phyloP scores from a whole-genome alignment of 2,888 invertebrate species.

The Geophilus truncorum region DNA sequence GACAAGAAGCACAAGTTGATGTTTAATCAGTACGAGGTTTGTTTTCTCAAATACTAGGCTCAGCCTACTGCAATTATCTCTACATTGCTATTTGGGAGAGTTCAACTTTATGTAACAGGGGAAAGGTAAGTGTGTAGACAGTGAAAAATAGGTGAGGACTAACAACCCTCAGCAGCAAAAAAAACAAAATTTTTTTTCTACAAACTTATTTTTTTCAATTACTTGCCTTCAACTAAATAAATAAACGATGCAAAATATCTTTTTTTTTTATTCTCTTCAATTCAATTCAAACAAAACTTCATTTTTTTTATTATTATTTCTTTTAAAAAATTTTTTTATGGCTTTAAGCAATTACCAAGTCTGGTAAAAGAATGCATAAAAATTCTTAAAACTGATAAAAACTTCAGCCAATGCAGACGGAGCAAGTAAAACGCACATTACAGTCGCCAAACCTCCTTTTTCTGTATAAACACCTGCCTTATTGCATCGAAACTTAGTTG shows the following conservation, averaged over 20 bases:
- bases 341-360: neutral
- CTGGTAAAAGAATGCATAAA: neutral
- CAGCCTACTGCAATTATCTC: slow-evolving; percentile 24
- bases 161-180: neutral
- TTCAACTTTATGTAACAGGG: neutral
- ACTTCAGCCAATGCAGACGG: neutral
- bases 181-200: neutral
- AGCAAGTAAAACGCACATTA: neutral
- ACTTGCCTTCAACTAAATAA: neutral
- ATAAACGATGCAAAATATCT: neutral
- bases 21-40: slow-evolving; percentile 27
- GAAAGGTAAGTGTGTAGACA: neutral
- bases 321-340: neutral
- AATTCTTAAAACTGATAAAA: neutral
- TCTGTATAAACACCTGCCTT: neutral
- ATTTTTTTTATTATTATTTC: too few relatives aligned
- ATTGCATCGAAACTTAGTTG: slow-evolving; percentile 12
- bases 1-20: slow-evolving; percentile 18
- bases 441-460: neutral
- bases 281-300: neutral
- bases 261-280: neutral
- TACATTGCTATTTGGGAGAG: slow-evolving; percentile 10
- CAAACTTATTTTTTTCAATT: neutral
- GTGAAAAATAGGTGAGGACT: slow-evolving; percentile 24
- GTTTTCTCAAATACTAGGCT: slow-evolving; percentile 27